phyloP scores from a whole-genome alignment of 2,797 vertebrate genomes.

The Jordanella pulchra region DNA sequence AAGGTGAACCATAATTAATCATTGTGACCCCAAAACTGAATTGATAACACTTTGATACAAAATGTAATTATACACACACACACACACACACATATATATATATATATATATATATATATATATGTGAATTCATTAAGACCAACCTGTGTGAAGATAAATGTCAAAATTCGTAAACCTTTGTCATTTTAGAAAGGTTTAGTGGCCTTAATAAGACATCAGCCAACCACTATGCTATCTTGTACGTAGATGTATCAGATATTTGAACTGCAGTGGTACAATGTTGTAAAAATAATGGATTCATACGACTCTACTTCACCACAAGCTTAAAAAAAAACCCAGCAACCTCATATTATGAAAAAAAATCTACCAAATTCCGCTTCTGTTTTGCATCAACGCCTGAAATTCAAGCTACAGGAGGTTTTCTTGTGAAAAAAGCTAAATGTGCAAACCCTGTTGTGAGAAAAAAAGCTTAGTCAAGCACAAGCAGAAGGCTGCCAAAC shows the following conservation, averaged over 20 bases:
- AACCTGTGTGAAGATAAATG: background rate
- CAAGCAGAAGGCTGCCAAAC: slow-evolving; percentile 47
- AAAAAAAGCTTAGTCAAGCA: slow-evolving; percentile 31
- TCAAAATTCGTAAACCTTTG: background rate
- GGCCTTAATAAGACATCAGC: background rate
- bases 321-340: background rate
- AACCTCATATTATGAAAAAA: slow-evolving; percentile 45
- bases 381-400: slow-evolving; percentile 32
- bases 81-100: no score
- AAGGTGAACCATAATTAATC: background rate
- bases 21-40: background rate
- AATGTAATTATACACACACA: background rate
- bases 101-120: no score
- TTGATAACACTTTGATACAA: background rate
- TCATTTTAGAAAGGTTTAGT: background rate
- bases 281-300: no score
- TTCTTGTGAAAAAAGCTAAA: slow-evolving; percentile 23
- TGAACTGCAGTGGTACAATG: no score
- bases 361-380: slow-evolving; percentile 35
- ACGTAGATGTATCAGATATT: background rate
- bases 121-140: background rate
- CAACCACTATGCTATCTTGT: background rate
- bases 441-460: slow-evolving; percentile 26
- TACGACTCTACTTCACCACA: background rate
- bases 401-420: slow-evolving; percentile 36